Base-by-base conservation (phyloP, 2,113 vertebrate genomes). In the Muscicapa adusta region DNA sequence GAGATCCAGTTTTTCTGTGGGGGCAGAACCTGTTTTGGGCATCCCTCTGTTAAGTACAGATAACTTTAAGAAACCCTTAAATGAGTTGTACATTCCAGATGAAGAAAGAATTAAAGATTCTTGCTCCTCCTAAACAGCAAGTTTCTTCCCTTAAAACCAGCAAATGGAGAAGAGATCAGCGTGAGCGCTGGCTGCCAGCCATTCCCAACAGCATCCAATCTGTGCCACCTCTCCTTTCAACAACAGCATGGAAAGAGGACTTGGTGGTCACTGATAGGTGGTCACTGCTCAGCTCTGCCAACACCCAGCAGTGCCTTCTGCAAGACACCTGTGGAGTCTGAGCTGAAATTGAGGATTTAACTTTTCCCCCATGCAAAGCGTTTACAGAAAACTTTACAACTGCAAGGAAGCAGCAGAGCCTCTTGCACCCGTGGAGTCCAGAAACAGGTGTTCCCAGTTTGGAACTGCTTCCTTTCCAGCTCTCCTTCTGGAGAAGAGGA, bases 21-120 rank as follows among this genome's bases (percentile, higher is more conserved):
- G 25, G 70, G 43, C 3, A 6, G 47, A 45, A 54, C 23, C 47
- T 0, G 0, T 5, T 19, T n/a, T 34, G 7, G 60, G 60, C 20
- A 45, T 43, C 38, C 47, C 38, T 43, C 63, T 73, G 14, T 70
- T 83, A 81, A 80, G 16, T 54, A 22, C 18, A 71, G 34, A 8
- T 36, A 31, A 51, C 65, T 74, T 81, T 23, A 82, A 76, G 58
- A 70, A 81, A 58, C 29, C 29, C 31, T 65, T 40, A 48, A 40
- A 60, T 71, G 57, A 20, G 15, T 25, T 89, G 23, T 43, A 9
- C n/a, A 9, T 82, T 82, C 26, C 23, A 76, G 67, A 9, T 1
- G 3, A 70, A 85, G 58, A 25, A 88, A 76, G 40, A 74, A 25
- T 88, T 71, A 51, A 71, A 84, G 81, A 34, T 47, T 60, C 22